phyloP scores from a whole-genome alignment of 2,888 invertebrate species.

The Netelia virgata region DNA sequence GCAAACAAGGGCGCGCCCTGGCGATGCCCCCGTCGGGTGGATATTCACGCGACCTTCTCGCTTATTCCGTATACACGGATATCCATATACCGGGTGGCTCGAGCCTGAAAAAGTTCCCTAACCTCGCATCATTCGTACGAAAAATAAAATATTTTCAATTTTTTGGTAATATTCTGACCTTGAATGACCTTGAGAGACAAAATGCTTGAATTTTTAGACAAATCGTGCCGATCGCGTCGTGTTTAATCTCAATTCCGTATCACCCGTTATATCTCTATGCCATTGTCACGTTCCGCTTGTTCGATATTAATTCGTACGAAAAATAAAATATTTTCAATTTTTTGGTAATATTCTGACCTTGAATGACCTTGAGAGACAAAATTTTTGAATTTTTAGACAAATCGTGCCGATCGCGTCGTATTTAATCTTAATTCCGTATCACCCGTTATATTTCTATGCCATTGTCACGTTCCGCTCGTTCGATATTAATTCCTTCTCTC shows the following conservation, averaged over 20 bases:
- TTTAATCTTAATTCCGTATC: not conserved
- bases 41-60: slow-evolving; percentile 47
- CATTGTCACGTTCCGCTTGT: slow-evolving; percentile 36
- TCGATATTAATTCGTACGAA: slow-evolving; percentile 63
- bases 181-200: not conserved
- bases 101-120: not conserved
- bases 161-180: not conserved
- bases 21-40: slow-evolving; percentile 31
- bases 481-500: slow-evolving; percentile 67
- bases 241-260: not conserved
- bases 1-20: slow-evolving; percentile 64
- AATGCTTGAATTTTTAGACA: too few relatives aligned
- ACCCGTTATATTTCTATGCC: not conserved
- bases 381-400: too few relatives aligned
- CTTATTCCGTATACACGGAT: not conserved
- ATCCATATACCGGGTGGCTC: not conserved
- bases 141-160: not conserved
- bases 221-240: too few relatives aligned
- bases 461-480: slow-evolving; percentile 41
- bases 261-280: not conserved
- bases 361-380: not conserved
- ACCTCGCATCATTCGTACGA: not conserved
- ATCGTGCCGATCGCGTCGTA: too few relatives aligned
- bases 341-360: not conserved
- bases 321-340: too few relatives aligned